A percentile compares a stretch with the other conserved stretches of the same genome.
phyloP scores from a whole-genome alignment of 2,888 invertebrate genomes.

The Pterostichus madidus region DNA sequence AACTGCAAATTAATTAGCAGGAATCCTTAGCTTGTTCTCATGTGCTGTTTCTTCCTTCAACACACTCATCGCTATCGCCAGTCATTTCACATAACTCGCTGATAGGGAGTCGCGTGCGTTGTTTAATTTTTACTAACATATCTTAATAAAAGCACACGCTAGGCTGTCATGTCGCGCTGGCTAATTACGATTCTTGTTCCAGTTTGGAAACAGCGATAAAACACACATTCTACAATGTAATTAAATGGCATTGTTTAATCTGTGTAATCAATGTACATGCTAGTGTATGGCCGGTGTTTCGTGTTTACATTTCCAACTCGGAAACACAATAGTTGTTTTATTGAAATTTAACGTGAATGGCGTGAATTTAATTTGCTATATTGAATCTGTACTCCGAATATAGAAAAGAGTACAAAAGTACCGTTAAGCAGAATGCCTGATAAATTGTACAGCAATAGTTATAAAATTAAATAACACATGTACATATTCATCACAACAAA shows the following conservation, averaged over 20 bases:
- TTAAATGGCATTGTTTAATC: constrained; percentile 47
- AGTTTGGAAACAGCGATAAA: constrained; percentile 22
- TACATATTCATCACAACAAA: no score
- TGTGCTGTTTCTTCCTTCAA: no score
- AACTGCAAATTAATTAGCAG: no score
- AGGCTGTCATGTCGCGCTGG: constrained; percentile 11
- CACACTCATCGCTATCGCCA: no score
- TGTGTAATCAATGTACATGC: neutral
- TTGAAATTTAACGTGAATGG: neutral
- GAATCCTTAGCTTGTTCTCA: no score
- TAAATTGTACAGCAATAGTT: no score
- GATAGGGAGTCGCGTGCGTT: constrained; percentile 12
- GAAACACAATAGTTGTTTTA: neutral
- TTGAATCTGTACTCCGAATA: no score
- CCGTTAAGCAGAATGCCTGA: no score
- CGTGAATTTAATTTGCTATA: neutral
- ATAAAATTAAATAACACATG: no score
- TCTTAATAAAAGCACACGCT: constrained; percentile 39
- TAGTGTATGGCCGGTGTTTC: no score
- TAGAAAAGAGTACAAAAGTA: no score
- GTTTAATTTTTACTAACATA: constrained; percentile 36
- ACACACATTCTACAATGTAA: constrained; percentile 31
- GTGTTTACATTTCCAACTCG: neutral
- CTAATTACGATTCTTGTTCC: constrained; percentile 35
- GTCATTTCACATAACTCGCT: neutral